Conservation (phyloP, 1,140 invertebrate species). For the Drosophila nebulosa region DNA sequence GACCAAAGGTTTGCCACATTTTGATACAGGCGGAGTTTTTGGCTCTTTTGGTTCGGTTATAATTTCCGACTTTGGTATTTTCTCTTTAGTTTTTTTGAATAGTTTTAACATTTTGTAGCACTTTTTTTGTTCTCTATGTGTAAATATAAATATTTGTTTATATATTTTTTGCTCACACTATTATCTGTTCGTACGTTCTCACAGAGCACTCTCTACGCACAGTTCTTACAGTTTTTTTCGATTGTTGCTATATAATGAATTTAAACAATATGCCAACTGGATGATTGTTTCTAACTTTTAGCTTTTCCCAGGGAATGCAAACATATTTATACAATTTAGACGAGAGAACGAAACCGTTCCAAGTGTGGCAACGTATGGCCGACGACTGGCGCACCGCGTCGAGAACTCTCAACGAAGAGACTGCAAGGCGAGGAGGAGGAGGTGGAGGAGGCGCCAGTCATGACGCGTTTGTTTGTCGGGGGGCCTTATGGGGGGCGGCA, state of each 20-base stretch:
- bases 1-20: slow-evolving; percentile 73
- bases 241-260: slow-evolving; percentile 1
- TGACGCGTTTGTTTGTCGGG: slow-evolving; percentile 15
- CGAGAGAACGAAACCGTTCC: slow-evolving; percentile 22
- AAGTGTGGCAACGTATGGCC: slow-evolving; percentile 54
- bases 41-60: slow-evolving; percentile 66
- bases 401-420: slow-evolving; percentile 57
- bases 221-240: slow-evolving; percentile 6
- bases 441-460: slow-evolving; percentile 4
- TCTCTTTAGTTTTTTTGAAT: slow-evolving; percentile 77
- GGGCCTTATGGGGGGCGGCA: slow-evolving; percentile 21
- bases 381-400: slow-evolving; percentile 52
- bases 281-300: background rate
- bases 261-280: slow-evolving; percentile 19
- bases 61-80: slow-evolving; percentile 77
- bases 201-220: no score
- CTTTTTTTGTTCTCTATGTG: background rate
- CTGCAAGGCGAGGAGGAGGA: slow-evolving; percentile 36
- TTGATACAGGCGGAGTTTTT: slow-evolving; percentile 63
- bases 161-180: no score
- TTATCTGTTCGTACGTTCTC: no score
- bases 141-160: background rate
- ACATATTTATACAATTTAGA: background rate
- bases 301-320: slow-evolving; percentile 33
- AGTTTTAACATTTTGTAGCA: slow-evolving; percentile 65